phyloP scores from a whole-genome alignment of 2,113 vertebrate species.

The Psilopsiagon aurifrons region DNA sequence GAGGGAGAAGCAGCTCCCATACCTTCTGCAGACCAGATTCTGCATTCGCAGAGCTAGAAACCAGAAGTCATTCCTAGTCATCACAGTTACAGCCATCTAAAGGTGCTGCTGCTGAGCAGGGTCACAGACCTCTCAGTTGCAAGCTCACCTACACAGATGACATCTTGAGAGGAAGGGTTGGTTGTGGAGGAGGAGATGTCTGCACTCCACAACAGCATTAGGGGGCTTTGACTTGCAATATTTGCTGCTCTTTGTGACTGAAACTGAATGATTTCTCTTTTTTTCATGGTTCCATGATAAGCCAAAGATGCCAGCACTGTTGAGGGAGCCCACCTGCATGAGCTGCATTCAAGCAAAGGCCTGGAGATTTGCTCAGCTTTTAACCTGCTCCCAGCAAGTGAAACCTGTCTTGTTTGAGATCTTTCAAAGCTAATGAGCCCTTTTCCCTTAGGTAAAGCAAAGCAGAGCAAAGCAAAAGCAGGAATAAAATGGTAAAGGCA shows the following conservation, averaged over 20 bases:
- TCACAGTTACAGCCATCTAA: neutral
- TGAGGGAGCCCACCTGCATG: neutral
- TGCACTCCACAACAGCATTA: neutral
- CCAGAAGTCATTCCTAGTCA: neutral
- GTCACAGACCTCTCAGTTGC: neutral
- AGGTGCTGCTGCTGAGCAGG: neutral
- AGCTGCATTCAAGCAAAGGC: neutral
- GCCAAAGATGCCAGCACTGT: neutral
- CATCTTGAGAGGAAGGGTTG: neutral
- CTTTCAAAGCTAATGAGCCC: neutral
- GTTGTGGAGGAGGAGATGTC: neutral
- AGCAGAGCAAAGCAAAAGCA: neutral
- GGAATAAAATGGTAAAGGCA: neutral
- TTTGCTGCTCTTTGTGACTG: neutral
- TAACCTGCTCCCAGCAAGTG: neutral
- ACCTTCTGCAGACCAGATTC: neutral
- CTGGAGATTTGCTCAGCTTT: neutral
- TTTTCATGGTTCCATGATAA: accelerated
- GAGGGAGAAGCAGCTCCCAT: neutral
- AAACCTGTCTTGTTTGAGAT: neutral
- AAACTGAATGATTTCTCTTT: neutral
- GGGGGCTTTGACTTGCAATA: neutral
- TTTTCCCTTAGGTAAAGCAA: neutral
- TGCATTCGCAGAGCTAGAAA: neutral
- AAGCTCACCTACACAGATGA: neutral